Evolutionary conservation across 2,888 invertebrate genomes (phyloP).

Genomic region (Scaptomyza cyrtandrae): DNA sequence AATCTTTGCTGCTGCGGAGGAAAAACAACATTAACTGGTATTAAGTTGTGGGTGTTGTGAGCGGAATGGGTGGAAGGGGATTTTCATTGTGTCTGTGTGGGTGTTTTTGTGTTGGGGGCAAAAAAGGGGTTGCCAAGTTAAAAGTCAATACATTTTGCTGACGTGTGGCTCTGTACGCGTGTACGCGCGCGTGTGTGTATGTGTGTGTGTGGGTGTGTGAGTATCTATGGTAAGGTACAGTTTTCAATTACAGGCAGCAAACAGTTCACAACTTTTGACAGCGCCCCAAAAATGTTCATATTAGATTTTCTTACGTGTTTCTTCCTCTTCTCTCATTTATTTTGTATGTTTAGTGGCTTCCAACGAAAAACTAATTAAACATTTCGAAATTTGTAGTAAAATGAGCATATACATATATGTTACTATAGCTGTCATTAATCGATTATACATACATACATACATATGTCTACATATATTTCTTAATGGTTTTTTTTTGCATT

Average conservation of each 20-base stretch:
- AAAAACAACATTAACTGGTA: slow-evolving; percentile 29
- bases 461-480: background rate
- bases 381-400: background rate
- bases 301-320: slow-evolving; percentile 1
- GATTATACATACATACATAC: background rate
- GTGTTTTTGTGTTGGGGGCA: background rate
- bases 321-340: slow-evolving; percentile 2
- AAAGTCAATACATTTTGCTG: slow-evolving; percentile 76
- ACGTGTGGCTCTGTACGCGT: slow-evolving; percentile 54
- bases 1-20: slow-evolving; percentile 53
- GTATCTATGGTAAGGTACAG: slow-evolving; percentile 65
- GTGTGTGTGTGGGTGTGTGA: slow-evolving; percentile 16
- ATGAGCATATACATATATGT: background rate
- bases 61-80: slow-evolving; percentile 6
- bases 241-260: slow-evolving; percentile 73
- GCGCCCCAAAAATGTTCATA: slow-evolving; percentile 45
- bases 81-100: no score
- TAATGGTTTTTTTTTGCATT: background rate
- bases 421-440: background rate
- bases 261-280: slow-evolving; percentile 73
- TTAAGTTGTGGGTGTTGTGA: slow-evolving; percentile 41
- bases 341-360: slow-evolving; percentile 3
- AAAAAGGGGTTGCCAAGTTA: slow-evolving; percentile 66
- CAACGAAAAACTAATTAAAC: slow-evolving; percentile 19
- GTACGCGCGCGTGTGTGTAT: slow-evolving; percentile 1